A percentile compares a stretch with the other conserved stretches of the same genome.
phyloP scores from a whole-genome alignment of 2,797 vertebrate genomes.

The Paedocypris micromegethes region DNA sequence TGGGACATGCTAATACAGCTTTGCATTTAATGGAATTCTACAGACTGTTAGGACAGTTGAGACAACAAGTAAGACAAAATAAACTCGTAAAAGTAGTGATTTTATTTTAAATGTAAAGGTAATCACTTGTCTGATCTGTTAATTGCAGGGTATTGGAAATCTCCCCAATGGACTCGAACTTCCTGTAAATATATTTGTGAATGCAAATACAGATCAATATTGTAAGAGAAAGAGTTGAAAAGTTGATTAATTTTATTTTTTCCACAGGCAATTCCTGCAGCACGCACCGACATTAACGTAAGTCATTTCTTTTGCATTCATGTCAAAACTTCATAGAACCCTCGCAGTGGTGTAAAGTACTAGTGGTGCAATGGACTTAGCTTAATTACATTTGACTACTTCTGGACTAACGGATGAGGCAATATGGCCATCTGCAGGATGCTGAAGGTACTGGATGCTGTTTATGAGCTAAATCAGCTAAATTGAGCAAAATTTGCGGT shows the following conservation, averaged over 20 bases:
- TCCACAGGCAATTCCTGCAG: slow-evolving; percentile 14
- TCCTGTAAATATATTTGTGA: slow-evolving; percentile 1
- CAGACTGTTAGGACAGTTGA: slow-evolving; percentile 54
- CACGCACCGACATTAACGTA: slow-evolving; percentile 13
- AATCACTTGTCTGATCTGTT: neutral
- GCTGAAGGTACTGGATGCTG: too few relatives aligned
- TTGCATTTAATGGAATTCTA: slow-evolving; percentile 69
- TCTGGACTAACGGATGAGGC: too few relatives aligned
- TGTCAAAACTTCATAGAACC: neutral
- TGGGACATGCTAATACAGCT: slow-evolving; percentile 63
- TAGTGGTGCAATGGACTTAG: too few relatives aligned
- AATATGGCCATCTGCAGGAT: too few relatives aligned
- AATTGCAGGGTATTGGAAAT: slow-evolving; percentile 15
- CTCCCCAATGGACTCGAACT: neutral
- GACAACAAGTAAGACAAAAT: slow-evolving; percentile 59
- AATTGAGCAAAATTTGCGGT: too few relatives aligned
- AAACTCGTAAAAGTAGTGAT: too few relatives aligned
- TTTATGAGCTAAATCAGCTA: too few relatives aligned
- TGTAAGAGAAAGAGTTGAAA: neutral
- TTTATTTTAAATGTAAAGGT: too few relatives aligned
- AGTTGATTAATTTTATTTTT: slow-evolving; percentile 1
- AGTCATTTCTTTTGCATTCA: neutral
- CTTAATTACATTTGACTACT: too few relatives aligned
- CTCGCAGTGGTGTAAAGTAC: neutral
- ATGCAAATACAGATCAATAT: too few relatives aligned